Conservation (phyloP, 64 coral and sea anemone species). For the Montipora cactus region DNA sequence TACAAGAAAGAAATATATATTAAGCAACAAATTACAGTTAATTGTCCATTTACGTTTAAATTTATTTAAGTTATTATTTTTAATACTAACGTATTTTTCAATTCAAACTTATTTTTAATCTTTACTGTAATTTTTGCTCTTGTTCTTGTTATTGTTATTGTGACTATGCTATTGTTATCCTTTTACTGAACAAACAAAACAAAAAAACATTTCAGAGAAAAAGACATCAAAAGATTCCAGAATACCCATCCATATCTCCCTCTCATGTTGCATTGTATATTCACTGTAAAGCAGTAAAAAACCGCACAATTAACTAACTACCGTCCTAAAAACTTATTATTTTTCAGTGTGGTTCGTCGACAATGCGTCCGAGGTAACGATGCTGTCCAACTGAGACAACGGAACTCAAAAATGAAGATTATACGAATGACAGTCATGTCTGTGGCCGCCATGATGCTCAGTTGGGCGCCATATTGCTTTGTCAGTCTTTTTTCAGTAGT, state of each 20-base stretch:
- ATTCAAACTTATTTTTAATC: no score
- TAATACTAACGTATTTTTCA: no score
- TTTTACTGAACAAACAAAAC: no score
- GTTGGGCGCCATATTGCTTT: slow-evolving; percentile 83
- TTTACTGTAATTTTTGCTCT: not conserved
- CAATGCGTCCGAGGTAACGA: not conserved
- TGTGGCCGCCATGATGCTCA: slow-evolving; percentile 45
- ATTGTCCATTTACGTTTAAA: no score
- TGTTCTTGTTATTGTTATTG: slow-evolving; percentile 61
- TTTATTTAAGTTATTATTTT: no score
- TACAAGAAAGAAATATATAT: no score
- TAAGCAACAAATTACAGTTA: no score
- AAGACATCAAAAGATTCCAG: no score
- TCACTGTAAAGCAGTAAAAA: not conserved
- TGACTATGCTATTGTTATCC: slow-evolving; percentile 40
- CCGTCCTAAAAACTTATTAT: not conserved
- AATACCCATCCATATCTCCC: not conserved
- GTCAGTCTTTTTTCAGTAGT: slow-evolving; percentile 60
- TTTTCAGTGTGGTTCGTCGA: slow-evolving; percentile 23
- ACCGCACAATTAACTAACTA: not conserved
- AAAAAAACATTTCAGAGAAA: no score
- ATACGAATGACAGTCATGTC: slow-evolving; percentile 44
- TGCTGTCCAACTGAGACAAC: slow-evolving; percentile 4
- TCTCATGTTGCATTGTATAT: not conserved
- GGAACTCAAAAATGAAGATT: not conserved